Conservation (phyloP, 2,113 vertebrate species). For the Podarcis muralis region DNA sequence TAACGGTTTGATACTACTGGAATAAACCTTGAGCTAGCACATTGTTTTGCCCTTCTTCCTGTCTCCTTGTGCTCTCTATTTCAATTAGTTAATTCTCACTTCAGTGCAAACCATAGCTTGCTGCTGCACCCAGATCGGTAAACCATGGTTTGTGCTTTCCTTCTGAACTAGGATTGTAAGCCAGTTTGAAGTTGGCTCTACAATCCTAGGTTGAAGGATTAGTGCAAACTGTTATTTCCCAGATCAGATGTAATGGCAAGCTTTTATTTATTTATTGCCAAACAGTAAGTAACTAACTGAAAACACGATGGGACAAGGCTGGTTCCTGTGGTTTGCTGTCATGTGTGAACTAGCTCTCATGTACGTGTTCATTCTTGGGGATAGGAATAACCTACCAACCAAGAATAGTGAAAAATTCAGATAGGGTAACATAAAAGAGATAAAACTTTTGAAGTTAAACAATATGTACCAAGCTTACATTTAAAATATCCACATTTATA, state of each 20-base stretch:
- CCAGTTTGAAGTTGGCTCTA: not conserved
- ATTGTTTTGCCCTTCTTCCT: not conserved
- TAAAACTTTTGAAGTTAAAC: conserved; percentile 6
- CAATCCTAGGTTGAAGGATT: not conserved
- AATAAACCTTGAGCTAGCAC: not conserved
- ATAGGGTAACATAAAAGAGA: not conserved
- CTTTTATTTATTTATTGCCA: not conserved
- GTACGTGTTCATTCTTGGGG: too few relatives aligned
- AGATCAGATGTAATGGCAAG: too few relatives aligned
- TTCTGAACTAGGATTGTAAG: not conserved
- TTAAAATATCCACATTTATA: conserved; percentile 20
- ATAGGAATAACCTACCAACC: not conserved
- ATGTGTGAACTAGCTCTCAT: not conserved
- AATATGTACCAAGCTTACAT: conserved; percentile 34
- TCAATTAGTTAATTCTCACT: not conserved
- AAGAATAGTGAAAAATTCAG: not conserved
- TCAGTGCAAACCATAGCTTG: not conserved
- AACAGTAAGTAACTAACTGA: not conserved
- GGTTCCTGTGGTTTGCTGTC: not conserved
- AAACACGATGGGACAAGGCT: not conserved
- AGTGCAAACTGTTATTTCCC: not conserved
- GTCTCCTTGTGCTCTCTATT: not conserved
- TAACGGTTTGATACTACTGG: not conserved
- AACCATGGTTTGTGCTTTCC: not conserved
- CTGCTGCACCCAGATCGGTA: not conserved